These are phyloP conservation scores for Neotoma lepida DNA, from an alignment of 2,113 vertebrate species.

Conservation along the genomic window DNA sequence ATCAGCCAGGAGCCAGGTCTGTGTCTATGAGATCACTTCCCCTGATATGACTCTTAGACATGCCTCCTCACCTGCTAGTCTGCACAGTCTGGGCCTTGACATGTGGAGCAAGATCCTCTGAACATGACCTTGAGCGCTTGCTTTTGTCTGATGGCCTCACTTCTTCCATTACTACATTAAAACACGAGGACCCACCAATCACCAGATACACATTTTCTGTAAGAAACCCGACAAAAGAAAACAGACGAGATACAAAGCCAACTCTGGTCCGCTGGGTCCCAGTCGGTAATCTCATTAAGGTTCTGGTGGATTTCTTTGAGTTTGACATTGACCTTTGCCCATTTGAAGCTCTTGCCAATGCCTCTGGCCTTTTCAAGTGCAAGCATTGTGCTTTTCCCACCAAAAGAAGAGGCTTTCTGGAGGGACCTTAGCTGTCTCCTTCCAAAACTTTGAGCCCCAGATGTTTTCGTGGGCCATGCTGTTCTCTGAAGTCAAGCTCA, in stretches of 20 bases:
- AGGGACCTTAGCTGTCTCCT: conserved; percentile 11
- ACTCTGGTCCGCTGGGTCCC: neutral
- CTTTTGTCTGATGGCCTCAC: neutral
- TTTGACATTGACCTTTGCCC: neutral
- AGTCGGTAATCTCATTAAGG: neutral
- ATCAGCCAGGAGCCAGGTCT: neutral
- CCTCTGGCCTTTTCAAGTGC: neutral
- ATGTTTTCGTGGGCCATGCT: conserved; percentile 61
- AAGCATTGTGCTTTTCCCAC: neutral
- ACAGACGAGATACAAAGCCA: neutral
- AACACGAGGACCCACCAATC: neutral
- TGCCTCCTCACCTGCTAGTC: neutral
- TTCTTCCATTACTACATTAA: neutral
- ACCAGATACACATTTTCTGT: neutral
- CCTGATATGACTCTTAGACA: neutral
- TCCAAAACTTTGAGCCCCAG: conserved; percentile 58
- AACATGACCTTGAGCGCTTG: neutral
- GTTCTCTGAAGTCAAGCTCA: conserved; percentile 63
- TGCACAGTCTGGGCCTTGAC: neutral
- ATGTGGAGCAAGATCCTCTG: neutral
- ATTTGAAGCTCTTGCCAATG: neutral
- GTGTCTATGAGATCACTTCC: neutral
- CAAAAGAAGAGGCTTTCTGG: conserved; percentile 31
- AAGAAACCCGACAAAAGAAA: neutral
- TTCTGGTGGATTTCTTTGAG: neutral